Conservation (phyloP, 2,888 invertebrate genomes). For the Pseudanteris insignis region DNA sequence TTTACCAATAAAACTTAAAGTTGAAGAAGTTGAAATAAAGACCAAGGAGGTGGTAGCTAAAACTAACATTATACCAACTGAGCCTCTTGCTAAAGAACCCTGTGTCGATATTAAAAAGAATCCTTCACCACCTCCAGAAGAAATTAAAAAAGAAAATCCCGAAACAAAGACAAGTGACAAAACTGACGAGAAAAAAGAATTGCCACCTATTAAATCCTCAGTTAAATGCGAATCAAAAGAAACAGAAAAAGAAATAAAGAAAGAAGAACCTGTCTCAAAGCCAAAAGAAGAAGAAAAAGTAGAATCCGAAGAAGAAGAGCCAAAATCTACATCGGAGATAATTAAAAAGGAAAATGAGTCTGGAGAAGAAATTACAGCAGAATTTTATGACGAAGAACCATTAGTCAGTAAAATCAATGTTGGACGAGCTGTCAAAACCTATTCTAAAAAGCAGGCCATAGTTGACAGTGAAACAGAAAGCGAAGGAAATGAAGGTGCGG, state of each 20-base stretch:
- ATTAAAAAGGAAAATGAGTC: slow-evolving; percentile 54
- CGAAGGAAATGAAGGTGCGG: slow-evolving; percentile 66
- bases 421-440: slow-evolving; percentile 62
- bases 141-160: neutral
- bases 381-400: slow-evolving; percentile 64
- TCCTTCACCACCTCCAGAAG: too few species aligned
- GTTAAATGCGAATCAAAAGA: slow-evolving; percentile 12
- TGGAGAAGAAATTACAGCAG: slow-evolving; percentile 65
- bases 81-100: too few species aligned
- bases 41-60: neutral
- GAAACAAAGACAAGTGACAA: neutral
- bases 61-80: too few species aligned
- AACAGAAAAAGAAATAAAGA: slow-evolving; percentile 1
- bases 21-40: neutral
- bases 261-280: slow-evolving; percentile 15
- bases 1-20: neutral
- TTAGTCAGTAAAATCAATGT: slow-evolving; percentile 58
- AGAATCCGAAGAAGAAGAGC: slow-evolving; percentile 48
- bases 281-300: slow-evolving; percentile 25
- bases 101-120: too few species aligned
- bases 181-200: slow-evolving; percentile 46
- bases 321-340: slow-evolving; percentile 50
- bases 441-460: slow-evolving; percentile 61
- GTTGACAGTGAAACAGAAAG: slow-evolving; percentile 62
- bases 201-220: slow-evolving; percentile 28